Conservation (phyloP, 2,113 vertebrate species). For the Anguilla rostrata region DNA sequence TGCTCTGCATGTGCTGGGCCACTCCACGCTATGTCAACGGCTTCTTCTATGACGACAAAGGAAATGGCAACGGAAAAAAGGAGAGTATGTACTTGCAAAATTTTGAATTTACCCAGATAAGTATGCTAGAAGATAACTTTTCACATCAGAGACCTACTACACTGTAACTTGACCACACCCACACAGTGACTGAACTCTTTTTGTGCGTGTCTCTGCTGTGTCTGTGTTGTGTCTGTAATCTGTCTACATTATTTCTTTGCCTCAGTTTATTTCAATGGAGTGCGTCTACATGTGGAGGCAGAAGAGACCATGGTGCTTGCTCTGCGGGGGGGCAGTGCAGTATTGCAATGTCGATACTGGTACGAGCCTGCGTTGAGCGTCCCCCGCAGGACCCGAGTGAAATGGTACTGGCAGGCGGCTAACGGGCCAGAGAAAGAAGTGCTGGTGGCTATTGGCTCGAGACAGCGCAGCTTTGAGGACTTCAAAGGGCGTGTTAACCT, state of each 20-base stretch:
- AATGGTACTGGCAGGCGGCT: constrained; percentile 84
- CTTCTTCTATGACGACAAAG: constrained; percentile 80
- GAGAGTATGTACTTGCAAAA: constrained; percentile 60
- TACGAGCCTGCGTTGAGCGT: constrained; percentile 66
- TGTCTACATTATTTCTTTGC: no score
- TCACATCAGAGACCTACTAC: neutral
- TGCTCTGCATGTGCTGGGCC: constrained; percentile 39
- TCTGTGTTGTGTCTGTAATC: neutral
- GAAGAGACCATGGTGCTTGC: constrained; percentile 71
- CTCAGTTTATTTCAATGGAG: constrained; percentile 70
- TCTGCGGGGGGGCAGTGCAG: constrained; percentile 75
- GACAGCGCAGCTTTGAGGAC: constrained; percentile 74
- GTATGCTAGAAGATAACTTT: neutral
- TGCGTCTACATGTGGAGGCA: constrained; percentile 80
- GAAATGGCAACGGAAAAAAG: constrained; percentile 61
- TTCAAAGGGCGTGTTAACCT: constrained; percentile 79
- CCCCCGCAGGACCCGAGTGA: constrained; percentile 77
- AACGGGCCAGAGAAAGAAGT: constrained; percentile 76
- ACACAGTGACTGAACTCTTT: neutral
- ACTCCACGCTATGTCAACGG: constrained; percentile 74
- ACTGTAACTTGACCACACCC: neutral
- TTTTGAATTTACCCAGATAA: neutral
- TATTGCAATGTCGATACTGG: constrained; percentile 79
- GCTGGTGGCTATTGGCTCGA: constrained; percentile 81
- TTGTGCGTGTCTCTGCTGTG: neutral